Evolutionary conservation across 2,113 vertebrate species (phyloP).

Genomic region (Laticauda laticaudata): DNA sequence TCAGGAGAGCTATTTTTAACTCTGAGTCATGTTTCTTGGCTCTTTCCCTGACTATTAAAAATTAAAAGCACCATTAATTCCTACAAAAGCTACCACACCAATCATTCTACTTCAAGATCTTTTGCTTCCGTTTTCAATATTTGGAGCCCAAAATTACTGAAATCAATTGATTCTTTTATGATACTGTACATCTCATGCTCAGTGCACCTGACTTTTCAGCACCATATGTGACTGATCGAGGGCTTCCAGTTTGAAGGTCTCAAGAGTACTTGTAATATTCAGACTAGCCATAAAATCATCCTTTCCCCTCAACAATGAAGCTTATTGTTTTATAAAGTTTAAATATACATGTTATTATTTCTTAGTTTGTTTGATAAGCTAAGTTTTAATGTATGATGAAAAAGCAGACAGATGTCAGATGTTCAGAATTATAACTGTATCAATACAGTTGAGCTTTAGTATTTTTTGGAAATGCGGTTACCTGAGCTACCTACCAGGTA

Average conservation of each 20-base stretch:
- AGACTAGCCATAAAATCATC: not conserved
- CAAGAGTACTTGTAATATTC: not conserved
- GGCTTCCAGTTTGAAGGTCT: not conserved
- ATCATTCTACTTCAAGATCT: accelerated
- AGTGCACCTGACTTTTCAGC: not conserved
- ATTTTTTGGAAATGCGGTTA: not conserved
- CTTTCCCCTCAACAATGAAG: not conserved
- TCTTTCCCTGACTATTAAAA: conserved; percentile 22
- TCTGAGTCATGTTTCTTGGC: conserved; percentile 25
- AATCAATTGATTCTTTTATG: not conserved
- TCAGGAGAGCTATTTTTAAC: conserved; percentile 21
- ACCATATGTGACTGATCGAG: not conserved
- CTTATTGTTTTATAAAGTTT: not conserved
- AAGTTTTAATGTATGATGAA: not conserved
- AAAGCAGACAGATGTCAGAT: not conserved
- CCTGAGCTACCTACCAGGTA: not conserved
- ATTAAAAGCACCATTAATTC: not conserved
- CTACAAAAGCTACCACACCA: not conserved
- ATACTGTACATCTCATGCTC: not conserved
- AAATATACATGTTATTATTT: not conserved
- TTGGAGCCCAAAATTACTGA: not conserved
- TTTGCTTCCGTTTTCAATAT: not conserved
- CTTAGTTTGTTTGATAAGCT: not conserved
- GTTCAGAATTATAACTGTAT: not conserved
- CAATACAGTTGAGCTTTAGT: not conserved